Base-by-base conservation (phyloP, 2,888 invertebrate genomes). In the Pandemis cinnamomeana region DNA sequence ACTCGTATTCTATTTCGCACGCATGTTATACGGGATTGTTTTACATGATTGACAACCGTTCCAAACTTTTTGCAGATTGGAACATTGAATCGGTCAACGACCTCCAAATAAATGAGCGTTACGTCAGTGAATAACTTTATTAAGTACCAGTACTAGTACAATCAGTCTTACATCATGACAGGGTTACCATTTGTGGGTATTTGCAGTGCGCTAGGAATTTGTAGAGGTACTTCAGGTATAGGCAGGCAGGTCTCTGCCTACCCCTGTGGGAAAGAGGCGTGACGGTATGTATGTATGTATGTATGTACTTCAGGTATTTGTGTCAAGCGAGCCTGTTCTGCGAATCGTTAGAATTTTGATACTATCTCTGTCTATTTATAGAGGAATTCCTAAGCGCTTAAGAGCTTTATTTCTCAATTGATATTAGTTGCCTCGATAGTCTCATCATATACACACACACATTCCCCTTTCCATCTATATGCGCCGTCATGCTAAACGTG, bases 341-440 rank as follows among this genome's bases (percentile, higher is more conserved):
- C 67, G 67, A 67, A 67, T 67, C 48, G 67, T 67, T 67, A 67
- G 67, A 41, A 67, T 67, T 67, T 53, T 36, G 53, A 67, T 67
- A 41, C 53, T 67, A 67, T 67, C 67, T 67, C 67, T 42, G 36
- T 53, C 66, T 67, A 67, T 67, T 67, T 67, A 67, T 67, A 67
- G n/a, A 58, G 58, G 41, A 51, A 67, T 67, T 67, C 67, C 67
- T 67, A 11, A 15, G 51, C n/a, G 2, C 53, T 41, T 15, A 41
- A 41, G 36, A 53, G 67, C 13, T 36, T 67, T 67, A 53, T n/a
- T 53, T 67, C n/a, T 53, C n/a, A 67, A 67, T 36, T 41, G 44
- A 27, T 58, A 11, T 27, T 27, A 27, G 10, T 27, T 27, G 27
- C 0, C n/a, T 5, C 3, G 5, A 15, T n/a, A 5, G 15, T 53